Evolutionary conservation across 2,888 invertebrate species (phyloP).

Genomic region (Pachydiplax longipennis): DNA sequence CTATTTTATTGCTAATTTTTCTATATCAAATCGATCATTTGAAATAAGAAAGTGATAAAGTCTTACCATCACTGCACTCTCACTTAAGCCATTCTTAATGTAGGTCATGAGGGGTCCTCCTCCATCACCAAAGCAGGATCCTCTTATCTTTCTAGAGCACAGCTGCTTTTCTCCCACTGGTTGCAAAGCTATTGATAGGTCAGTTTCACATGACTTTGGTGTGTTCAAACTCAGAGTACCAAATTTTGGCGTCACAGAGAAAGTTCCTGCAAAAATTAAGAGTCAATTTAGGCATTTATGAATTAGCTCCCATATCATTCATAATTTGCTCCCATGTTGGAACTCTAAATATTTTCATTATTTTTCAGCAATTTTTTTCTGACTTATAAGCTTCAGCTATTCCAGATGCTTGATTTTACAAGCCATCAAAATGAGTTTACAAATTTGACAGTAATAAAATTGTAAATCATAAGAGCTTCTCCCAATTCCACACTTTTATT

Average conservation of each 20-base stretch:
- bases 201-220: background rate
- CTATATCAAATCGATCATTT: background rate
- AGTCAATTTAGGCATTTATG: too few species aligned
- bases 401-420: too few species aligned
- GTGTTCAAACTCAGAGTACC: background rate
- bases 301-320: too few species aligned
- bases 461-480: too few species aligned
- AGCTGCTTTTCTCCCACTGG: constrained; percentile 1
- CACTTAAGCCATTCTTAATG: background rate
- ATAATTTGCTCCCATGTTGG: too few species aligned
- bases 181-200: background rate
- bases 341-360: too few species aligned
- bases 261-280: too few species aligned
- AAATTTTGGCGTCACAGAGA: background rate
- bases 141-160: background rate
- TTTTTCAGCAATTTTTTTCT: too few species aligned
- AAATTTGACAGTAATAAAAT: too few species aligned
- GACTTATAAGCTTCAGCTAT: too few species aligned
- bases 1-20: background rate
- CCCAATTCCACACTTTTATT: too few species aligned
- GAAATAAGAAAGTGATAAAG: background rate
- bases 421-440: too few species aligned
- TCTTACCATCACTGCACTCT: constrained; percentile 20
- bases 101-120: background rate
- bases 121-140: constrained; percentile 1